phyloP scores from a whole-genome alignment of 2,888 invertebrate species.

The Troglohyphantes excavatus region DNA sequence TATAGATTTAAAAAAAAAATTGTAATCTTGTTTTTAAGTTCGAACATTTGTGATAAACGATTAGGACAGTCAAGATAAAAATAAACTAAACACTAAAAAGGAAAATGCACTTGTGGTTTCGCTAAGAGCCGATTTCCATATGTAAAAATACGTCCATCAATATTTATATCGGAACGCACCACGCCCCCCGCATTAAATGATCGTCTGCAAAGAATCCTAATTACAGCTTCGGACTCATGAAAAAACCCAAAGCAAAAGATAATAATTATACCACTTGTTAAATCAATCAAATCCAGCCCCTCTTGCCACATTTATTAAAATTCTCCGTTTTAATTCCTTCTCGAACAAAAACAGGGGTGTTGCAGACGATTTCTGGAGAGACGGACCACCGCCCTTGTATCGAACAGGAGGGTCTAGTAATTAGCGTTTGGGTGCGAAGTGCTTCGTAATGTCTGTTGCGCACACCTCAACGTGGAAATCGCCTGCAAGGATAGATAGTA shows the following conservation, averaged over 20 bases:
- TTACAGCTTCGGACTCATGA: neutral
- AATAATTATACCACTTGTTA: conserved; percentile 28
- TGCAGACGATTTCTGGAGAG: conserved; percentile 4
- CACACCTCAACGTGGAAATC: neutral
- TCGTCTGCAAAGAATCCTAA: neutral
- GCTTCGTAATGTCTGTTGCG: neutral
- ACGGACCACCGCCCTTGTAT: conserved; percentile 4
- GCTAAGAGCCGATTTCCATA: too few species aligned
- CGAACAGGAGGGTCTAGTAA: neutral
- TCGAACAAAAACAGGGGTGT: neutral
- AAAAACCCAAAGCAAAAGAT: neutral
- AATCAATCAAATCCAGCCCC: conserved; percentile 35
- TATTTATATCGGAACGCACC: neutral
- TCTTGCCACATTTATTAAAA: conserved; percentile 44
- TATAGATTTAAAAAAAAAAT: too few species aligned
- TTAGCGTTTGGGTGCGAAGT: neutral
- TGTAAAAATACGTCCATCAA: neutral
- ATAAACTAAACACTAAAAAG: too few species aligned
- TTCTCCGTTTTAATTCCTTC: neutral
- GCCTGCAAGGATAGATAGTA: too few species aligned
- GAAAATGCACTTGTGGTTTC: too few species aligned
- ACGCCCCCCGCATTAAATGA: neutral
- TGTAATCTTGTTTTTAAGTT: too few species aligned
- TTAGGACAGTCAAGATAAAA: too few species aligned
- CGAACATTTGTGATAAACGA: too few species aligned